These are phyloP conservation scores for Recurvirostra avosetta DNA, from an alignment of 2,113 vertebrate species.

Conservation along the genomic window DNA sequence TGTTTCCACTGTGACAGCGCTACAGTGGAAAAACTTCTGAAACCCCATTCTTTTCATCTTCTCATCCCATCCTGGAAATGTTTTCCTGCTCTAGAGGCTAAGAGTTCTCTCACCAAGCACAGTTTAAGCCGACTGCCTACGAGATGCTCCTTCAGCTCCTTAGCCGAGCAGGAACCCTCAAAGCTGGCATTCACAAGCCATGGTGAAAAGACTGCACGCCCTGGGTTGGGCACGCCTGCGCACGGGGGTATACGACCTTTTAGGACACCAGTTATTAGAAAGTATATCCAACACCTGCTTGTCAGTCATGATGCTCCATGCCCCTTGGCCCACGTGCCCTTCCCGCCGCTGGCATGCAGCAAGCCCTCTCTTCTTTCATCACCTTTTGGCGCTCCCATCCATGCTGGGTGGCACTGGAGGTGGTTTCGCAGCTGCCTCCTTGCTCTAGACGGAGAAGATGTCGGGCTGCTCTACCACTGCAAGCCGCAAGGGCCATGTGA, in stretches of 20 bases:
- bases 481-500: not conserved
- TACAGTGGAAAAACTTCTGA: not conserved
- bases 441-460: not conserved
- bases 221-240: fast-evolving
- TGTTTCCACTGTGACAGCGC: not conserved
- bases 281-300: not conserved
- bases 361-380: not conserved
- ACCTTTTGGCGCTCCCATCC: fast-evolving
- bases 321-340: fast-evolving
- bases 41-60: not conserved
- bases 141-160: not conserved
- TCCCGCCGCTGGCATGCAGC: not conserved
- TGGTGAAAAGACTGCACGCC: not conserved
- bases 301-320: not conserved
- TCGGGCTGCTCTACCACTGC: not conserved
- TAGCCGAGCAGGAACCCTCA: not conserved
- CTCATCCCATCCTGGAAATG: not conserved
- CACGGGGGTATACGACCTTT: not conserved
- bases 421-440: not conserved
- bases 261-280: not conserved
- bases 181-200: fast-evolving
- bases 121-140: not conserved
- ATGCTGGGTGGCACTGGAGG: not conserved
- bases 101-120: not conserved
- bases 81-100: not conserved